Evolutionary conservation across 2,888 invertebrate species (phyloP).

Genomic region (Epiblema foenella): DNA sequence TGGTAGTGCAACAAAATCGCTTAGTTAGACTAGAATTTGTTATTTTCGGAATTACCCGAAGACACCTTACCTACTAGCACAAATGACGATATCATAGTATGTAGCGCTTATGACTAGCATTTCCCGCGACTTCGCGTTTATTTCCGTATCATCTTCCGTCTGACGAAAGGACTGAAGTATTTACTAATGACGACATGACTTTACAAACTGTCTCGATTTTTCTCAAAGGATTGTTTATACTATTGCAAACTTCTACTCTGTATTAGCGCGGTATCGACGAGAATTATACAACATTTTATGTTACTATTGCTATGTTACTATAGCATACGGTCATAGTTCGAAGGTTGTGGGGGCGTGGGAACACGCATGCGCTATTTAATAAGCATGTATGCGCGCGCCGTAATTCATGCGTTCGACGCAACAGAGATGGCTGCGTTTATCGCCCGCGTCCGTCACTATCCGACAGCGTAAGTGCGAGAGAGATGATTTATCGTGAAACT

Average conservation of each 20-base stretch:
- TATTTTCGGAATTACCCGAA: too few species aligned
- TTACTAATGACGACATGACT: not conserved
- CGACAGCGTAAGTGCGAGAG: not conserved
- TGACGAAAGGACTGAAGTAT: too few species aligned
- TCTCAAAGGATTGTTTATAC: too few species aligned
- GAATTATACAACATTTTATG: not conserved
- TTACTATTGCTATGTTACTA: slow-evolving; percentile 4
- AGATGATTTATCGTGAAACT: not conserved
- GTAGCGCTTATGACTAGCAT: too few species aligned
- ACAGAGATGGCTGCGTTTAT: slow-evolving; percentile 8
- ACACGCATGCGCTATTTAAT: slow-evolving; percentile 20
- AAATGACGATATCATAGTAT: not conserved
- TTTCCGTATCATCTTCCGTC: not conserved
- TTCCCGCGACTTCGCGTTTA: not conserved
- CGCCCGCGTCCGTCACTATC: slow-evolving; percentile 14
- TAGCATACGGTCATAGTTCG: slow-evolving; percentile 19
- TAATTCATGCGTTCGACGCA: slow-evolving; percentile 28
- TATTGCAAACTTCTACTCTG: not conserved
- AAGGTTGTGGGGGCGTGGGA: slow-evolving; percentile 26
- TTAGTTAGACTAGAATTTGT: too few species aligned
- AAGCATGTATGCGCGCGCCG: slow-evolving; percentile 23
- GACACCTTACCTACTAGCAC: too few species aligned
- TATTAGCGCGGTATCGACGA: slow-evolving; percentile 4
- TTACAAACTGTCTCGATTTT: not conserved
- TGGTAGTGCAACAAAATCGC: too few species aligned